A percentile compares a stretch with the other conserved stretches of the same genome.
phyloP scores from a whole-genome alignment of 2,113 vertebrate species.

The Chrysochloris asiatica region DNA sequence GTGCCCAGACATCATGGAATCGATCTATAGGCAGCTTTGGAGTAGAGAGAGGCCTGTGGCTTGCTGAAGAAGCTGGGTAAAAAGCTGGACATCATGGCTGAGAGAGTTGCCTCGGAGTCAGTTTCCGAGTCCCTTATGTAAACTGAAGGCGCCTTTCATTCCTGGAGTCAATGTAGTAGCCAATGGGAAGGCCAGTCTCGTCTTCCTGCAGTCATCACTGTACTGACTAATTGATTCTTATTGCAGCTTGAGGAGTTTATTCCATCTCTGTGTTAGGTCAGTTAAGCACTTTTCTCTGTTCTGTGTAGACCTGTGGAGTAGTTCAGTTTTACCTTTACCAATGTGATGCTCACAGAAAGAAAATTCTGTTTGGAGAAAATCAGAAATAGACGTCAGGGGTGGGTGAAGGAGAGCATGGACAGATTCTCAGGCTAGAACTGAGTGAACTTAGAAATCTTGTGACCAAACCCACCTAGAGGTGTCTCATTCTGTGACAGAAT shows the following conservation, averaged over 20 bases:
- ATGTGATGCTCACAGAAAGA: slow-evolving; percentile 19
- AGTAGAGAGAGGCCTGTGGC: slow-evolving; percentile 55
- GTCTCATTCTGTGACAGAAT: not conserved
- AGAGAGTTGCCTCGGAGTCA: slow-evolving; percentile 65
- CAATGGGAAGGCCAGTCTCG: slow-evolving; percentile 4
- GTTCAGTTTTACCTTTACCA: slow-evolving; percentile 58
- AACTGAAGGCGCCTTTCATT: slow-evolving; percentile 74
- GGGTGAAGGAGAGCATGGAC: not conserved
- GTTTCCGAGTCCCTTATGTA: slow-evolving; percentile 66
- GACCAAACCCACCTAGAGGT: not conserved
- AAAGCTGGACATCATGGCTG: slow-evolving; percentile 53
- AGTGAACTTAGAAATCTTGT: too few relatives aligned
- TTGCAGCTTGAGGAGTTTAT: slow-evolving; percentile 65
- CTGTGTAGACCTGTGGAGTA: not conserved
- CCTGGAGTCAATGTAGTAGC: slow-evolving; percentile 59
- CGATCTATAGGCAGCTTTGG: slow-evolving; percentile 71
- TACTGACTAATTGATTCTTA: slow-evolving; percentile 71
- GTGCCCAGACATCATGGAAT: slow-evolving; percentile 78
- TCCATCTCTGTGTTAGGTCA: slow-evolving; percentile 64
- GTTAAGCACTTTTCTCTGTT: slow-evolving; percentile 9
- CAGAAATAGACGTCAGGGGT: not conserved
- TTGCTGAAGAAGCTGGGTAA: slow-evolving; percentile 65
- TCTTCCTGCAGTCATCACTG: slow-evolving; percentile 59
- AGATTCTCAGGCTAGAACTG: not conserved
- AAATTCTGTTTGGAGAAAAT: not conserved